Evolutionary conservation across 2,888 invertebrate species (phyloP).

Genomic region (Amiota minor): DNA sequence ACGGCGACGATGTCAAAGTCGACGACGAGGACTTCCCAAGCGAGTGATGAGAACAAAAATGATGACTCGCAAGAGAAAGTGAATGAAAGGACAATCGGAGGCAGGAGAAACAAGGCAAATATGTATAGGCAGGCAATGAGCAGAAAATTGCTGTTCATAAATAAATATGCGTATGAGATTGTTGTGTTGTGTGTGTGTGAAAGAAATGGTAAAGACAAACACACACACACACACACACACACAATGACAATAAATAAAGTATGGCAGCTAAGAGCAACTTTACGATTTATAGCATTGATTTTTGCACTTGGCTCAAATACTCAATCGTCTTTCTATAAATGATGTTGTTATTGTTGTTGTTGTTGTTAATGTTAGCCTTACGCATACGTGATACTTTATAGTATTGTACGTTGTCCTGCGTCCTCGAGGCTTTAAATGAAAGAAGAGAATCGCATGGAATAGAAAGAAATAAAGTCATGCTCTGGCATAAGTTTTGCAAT

Average conservation of each 20-base stretch:
- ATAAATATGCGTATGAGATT: conserved; percentile 10
- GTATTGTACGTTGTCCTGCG: not conserved
- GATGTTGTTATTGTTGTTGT: conserved; percentile 46
- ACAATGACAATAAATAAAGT: conserved; percentile 1
- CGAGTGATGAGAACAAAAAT: conserved; percentile 8
- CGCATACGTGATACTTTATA: conserved; percentile 14
- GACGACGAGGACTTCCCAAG: not conserved
- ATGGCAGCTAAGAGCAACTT: conserved; percentile 5
- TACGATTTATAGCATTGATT: conserved; percentile 12
- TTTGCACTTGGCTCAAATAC: conserved; percentile 11
- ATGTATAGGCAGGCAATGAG: not conserved
- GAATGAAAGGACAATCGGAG: not conserved
- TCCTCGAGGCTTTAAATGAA: not conserved
- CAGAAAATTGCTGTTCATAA: conserved; percentile 15
- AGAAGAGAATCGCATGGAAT: not conserved
- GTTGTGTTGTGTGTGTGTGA: not conserved
- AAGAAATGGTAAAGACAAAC: not conserved
- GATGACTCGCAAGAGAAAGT: not conserved
- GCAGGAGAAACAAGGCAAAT: not conserved
- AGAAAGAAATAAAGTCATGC: not conserved
- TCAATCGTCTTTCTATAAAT: not conserved
- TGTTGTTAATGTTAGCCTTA: conserved; percentile 45
- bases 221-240: not conserved
- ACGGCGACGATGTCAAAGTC: conserved; percentile 8
- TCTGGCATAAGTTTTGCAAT: conserved; percentile 20